Percentiles rank a stretch among this genome's conserved stretches.
These are phyloP conservation scores for Rhynchomys soricoides DNA, from an alignment of 2,113 vertebrate species.

Conservation along the genomic window DNA sequence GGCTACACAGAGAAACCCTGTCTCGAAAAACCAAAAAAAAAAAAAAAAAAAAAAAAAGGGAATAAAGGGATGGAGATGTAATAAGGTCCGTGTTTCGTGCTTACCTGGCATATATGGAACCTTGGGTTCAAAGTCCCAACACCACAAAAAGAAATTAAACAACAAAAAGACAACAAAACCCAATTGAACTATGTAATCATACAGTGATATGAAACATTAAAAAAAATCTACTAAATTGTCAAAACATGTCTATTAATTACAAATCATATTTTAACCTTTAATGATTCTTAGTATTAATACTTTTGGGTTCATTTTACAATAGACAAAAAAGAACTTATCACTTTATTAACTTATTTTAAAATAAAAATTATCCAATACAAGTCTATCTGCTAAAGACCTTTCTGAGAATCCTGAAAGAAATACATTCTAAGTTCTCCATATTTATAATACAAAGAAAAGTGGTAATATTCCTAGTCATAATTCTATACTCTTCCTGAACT, in stretches of 20 bases:
- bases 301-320: slow-evolving; percentile 25
- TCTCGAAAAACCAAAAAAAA: not conserved
- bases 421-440: not conserved
- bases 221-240: slow-evolving; percentile 42
- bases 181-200: not conserved
- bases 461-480: slow-evolving; percentile 32
- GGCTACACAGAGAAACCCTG: too few species aligned
- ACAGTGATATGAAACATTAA: not conserved
- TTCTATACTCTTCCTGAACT: slow-evolving; percentile 14
- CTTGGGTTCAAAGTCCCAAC: not conserved
- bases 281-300: slow-evolving; percentile 1
- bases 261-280: slow-evolving; percentile 45
- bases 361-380: slow-evolving; percentile 3
- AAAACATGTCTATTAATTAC: slow-evolving; percentile 1
- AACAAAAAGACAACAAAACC: not conserved
- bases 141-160: not conserved
- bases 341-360: slow-evolving; percentile 44
- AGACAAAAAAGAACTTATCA: slow-evolving; percentile 6
- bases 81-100: not conserved
- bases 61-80: not conserved
- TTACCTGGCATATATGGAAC: too few species aligned
- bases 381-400: slow-evolving; percentile 25
- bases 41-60: not conserved
- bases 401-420: slow-evolving; percentile 18
- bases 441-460: slow-evolving; percentile 15